Evolutionary conservation across 2,797 vertebrate species (phyloP), one percentile per base, ranked within the genome.

Genomic region (Urosaurus nigricauda): DNA sequence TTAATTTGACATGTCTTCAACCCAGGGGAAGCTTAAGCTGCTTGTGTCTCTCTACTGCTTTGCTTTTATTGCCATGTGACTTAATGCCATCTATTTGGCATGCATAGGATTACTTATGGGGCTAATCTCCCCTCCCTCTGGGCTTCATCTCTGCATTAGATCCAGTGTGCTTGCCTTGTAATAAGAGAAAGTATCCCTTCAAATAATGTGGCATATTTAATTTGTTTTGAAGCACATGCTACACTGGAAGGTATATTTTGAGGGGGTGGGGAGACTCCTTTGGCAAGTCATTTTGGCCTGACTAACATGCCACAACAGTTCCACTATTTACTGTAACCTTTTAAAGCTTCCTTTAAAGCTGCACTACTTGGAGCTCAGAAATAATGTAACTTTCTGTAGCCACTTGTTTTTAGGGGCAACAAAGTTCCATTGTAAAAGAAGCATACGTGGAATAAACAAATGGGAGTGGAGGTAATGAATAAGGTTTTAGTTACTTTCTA

Each of bases 1-100:
- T 90, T 92, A 81, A 73, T 86, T 82, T 80, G 29, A 8, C 17
- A 37, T 77, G 58, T 87, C 87, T 77, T 90, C 84, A 82, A 16
- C 13, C 32, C 16, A 73, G 68, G 43, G 17, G 89, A 88, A 65
- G 37, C n/a, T 68, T 87, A 78, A 60, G 13, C 43, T 91, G 71
- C 13, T 82, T 87, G 3, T n/a, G 24, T 90, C 85, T 77, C 24
- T 35, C 24, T 35, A 12, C 12, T 14, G 40, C 26, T 51, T 82
- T 65, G 53, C 32, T 47, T 87, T 87, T 87, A 43, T 35, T 89
- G 79, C 17, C 24, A 84, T 0, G 0, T 87, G n/a, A 75, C 85
- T 83, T 81, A 29, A 26, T 81, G 56, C 60, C 47, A 60, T 83
- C 63, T 63, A 60, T n/a, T 83, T 9, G 86, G 80, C 13, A 35